A percentile compares a stretch with the other conserved stretches of the same genome.
Evolutionary conservation across 2,113 vertebrate genomes (phyloP).

Genomic region (Gambusia affinis): DNA sequence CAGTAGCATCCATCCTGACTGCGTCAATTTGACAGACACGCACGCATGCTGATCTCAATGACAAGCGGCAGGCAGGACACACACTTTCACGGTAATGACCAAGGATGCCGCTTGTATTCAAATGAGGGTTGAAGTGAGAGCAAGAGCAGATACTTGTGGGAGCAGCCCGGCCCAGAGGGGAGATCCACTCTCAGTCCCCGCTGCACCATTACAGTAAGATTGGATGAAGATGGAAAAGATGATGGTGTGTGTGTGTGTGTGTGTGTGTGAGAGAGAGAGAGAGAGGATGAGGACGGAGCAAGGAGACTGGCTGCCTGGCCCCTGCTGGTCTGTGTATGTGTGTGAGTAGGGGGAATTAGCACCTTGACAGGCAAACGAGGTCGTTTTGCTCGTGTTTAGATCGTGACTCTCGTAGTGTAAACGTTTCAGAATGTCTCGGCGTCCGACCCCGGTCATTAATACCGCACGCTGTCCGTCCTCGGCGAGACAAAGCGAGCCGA

Average conservation of each 20-base stretch:
- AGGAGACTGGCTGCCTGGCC: constrained; percentile 62
- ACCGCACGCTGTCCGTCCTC: constrained; percentile 46
- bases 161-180: constrained; percentile 73
- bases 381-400: constrained; percentile 52
- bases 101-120: constrained; percentile 75
- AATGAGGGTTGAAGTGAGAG: constrained; percentile 77
- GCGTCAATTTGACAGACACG: constrained; percentile 61
- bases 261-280: constrained; percentile 11
- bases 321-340: constrained; percentile 56
- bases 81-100: constrained; percentile 69
- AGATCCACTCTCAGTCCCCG: constrained; percentile 71
- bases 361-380: constrained; percentile 47
- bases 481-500: constrained; percentile 46
- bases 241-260: constrained; percentile 53
- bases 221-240: constrained; percentile 79
- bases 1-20: constrained; percentile 50
- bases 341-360: constrained; percentile 52
- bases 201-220: constrained; percentile 78
- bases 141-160: constrained; percentile 73
- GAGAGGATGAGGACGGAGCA: constrained; percentile 66
- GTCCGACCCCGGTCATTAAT: background rate
- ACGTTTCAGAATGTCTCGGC: background rate
- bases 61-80: constrained; percentile 67
- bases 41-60: constrained; percentile 63
- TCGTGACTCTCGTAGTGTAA: background rate